Base-by-base conservation (phyloP, 2,113 vertebrate species). In the Gasterosteus aculeatus region DNA sequence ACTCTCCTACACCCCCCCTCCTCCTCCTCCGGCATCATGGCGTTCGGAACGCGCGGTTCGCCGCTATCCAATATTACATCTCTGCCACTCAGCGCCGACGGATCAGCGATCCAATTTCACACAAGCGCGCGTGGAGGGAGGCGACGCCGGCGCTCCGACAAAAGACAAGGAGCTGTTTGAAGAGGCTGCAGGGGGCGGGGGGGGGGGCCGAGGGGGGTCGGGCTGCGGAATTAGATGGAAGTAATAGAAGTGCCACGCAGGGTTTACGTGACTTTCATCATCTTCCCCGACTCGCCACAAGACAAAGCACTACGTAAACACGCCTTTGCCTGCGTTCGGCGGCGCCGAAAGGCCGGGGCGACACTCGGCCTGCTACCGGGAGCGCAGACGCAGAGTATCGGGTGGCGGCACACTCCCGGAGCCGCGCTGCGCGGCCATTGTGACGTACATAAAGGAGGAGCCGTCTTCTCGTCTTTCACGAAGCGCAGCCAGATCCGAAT, bases 51-150 rank as follows among this genome's bases (percentile, higher is more conserved):
- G 82, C 71, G 75, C 78, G 56, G 81, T 69, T 46, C 33, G 77
- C 83, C 46, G 57, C 87, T 91, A 93, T 94, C 92, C 83, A 70
- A 79, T 88, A 91, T 93, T 91, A 92, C 89, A 94, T 94, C 90
- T 92, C 85, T 92, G 91, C 86, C 86, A 89, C 89, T 93, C 91
- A 85, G 86, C 78, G 77, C 90, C 89, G 83, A 88, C 86, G 84
- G 83, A 93, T 93, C 92, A 93, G 89, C 92, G 91, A 93, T 93
- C 91, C 92, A 94, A 94, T 94, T 94, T 94, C 92, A 93, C 93
- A 94, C 91, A 90, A 78, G 84, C 83, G 51, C 78, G 86, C 90
- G 91, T 88, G 80, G 81, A 12, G 84, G 85, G 84, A 85, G 85
- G 75, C 80, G 44, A 72, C 33, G 72, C 84, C 79, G 77, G 44